These are phyloP conservation scores for Staurois parvus DNA, from an alignment of 2,797 vertebrate species.

Conservation along the genomic window DNA sequence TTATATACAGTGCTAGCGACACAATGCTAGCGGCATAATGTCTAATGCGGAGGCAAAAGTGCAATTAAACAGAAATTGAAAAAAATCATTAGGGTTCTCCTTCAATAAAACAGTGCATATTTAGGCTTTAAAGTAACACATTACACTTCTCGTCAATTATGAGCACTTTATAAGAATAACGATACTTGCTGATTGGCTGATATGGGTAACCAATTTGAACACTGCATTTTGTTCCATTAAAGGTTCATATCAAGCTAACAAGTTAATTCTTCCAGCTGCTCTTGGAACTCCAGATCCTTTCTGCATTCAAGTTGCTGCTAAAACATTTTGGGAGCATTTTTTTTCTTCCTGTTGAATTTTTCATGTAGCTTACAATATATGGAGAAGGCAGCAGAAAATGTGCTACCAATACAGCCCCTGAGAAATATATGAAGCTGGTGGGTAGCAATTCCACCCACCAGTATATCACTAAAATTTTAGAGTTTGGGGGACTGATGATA, in stretches of 20 bases:
- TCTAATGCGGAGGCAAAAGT: slow-evolving; percentile 48
- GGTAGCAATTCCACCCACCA: neutral
- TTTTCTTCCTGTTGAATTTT: too few species aligned
- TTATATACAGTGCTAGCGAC: slow-evolving; percentile 47
- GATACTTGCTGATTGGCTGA: neutral
- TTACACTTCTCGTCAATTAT: neutral
- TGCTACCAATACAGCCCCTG: neutral
- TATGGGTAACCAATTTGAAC: too few species aligned
- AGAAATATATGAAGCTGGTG: neutral
- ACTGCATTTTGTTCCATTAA: too few species aligned
- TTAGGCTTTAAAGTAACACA: neutral
- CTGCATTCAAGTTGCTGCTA: too few species aligned
- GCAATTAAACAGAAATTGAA: slow-evolving; percentile 28
- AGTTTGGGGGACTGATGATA: too few species aligned
- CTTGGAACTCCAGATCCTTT: too few species aligned
- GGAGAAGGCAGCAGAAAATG: too few species aligned
- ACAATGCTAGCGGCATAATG: neutral
- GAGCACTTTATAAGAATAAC: neutral
- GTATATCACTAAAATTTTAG: too few species aligned
- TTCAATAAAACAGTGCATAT: neutral
- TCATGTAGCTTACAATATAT: too few species aligned
- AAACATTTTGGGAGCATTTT: too few species aligned
- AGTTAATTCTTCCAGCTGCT: neutral
- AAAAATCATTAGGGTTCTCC: neutral
- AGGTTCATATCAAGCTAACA: too few species aligned